Conservation (phyloP, 53 echinoderm and acorn worm species). For the Temnopleurus reevesii region DNA sequence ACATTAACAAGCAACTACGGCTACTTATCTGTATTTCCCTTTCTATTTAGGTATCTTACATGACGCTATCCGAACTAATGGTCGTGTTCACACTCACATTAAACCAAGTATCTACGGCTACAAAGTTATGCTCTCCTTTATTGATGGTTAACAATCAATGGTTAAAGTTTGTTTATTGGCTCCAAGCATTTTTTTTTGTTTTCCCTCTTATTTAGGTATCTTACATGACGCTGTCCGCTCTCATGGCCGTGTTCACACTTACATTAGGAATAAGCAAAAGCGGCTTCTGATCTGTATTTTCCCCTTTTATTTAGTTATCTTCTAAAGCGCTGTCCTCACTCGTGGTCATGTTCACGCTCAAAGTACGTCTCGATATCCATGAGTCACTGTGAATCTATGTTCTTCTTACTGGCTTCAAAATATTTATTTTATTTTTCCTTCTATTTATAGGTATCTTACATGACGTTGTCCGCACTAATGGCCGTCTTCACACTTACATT, state of each 20-base stretch:
- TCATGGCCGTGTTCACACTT: conserved; percentile 48
- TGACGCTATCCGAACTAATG: too few species aligned
- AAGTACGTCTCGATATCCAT: too few species aligned
- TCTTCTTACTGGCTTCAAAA: too few species aligned
- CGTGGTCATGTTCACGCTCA: too few species aligned
- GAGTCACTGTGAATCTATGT: too few species aligned
- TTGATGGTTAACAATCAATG: conserved; percentile 74
- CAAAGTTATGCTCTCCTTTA: conserved; percentile 69
- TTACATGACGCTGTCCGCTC: conserved; percentile 30
- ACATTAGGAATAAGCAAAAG: conserved; percentile 51
- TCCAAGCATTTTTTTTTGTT: background rate
- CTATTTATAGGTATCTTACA: conserved; percentile 52
- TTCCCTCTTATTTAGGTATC: conserved; percentile 54
- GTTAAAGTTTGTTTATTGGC: too few species aligned
- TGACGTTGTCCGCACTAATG: conserved; percentile 15
- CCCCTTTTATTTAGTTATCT: too few species aligned
- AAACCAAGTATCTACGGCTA: conserved; percentile 58
- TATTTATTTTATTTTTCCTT: too few species aligned
- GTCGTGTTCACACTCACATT: too few species aligned
- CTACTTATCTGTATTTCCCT: too few species aligned
- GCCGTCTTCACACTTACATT: conserved; percentile 60
- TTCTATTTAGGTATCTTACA: too few species aligned
- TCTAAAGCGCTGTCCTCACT: too few species aligned
- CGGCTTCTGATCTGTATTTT: conserved; percentile 63
- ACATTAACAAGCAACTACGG: conserved; percentile 48